phyloP scores from a whole-genome alignment of 2,797 vertebrate species.

The Knipowitschia caucasica region DNA sequence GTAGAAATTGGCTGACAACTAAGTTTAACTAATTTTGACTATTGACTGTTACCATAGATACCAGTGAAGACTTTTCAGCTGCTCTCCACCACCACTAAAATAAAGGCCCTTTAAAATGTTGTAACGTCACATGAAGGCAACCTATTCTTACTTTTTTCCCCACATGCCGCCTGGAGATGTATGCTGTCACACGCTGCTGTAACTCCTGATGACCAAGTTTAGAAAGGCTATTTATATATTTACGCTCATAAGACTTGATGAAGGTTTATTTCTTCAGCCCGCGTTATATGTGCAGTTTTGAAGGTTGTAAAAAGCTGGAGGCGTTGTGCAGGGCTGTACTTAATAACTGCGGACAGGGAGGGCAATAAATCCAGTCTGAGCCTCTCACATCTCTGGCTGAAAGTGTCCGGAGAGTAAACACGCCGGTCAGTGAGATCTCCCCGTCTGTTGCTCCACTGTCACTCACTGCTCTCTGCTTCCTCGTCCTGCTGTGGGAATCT shows the following conservation, averaged over 20 bases:
- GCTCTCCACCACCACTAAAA: too few species aligned
- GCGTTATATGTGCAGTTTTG: conserved; percentile 54
- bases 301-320: conserved; percentile 60
- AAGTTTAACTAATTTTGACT: too few species aligned
- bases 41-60: too few species aligned
- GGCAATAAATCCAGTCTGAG: conserved; percentile 70
- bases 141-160: too few species aligned
- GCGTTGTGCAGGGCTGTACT: conserved; percentile 58
- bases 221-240: conserved; percentile 5
- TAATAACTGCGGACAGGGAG: conserved; percentile 65
- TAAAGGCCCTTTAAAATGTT: too few species aligned
- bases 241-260: conserved; percentile 25
- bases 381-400: conserved; percentile 63
- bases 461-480: conserved; percentile 53
- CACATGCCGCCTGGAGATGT: conserved; percentile 32
- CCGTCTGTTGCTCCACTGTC: conserved; percentile 67
- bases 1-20: too few species aligned
- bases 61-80: too few species aligned
- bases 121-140: too few species aligned
- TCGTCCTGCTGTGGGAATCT: conserved; percentile 54
- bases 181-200: conserved; percentile 32
- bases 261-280: conserved; percentile 53
- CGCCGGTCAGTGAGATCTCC: conserved; percentile 67
- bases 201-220: conserved; percentile 25
- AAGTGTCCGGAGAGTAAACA: conserved; percentile 73